These are phyloP conservation scores for Actinopyga echinites DNA, from an alignment of 53 echinoderm and acorn worm genomes.

Conservation along the genomic window DNA sequence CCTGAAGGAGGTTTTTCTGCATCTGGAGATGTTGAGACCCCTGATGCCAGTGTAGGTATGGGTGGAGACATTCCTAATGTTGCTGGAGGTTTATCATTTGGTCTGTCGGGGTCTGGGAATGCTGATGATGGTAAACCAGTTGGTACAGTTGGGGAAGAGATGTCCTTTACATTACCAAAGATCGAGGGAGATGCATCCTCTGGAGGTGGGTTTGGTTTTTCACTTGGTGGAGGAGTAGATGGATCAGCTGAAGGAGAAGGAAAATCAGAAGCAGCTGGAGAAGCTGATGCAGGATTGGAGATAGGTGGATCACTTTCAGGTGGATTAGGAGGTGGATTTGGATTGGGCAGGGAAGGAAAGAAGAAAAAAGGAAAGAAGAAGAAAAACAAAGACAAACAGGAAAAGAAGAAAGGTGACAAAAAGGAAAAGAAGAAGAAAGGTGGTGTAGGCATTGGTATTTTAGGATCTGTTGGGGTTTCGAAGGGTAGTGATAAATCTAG, in stretches of 20 bases:
- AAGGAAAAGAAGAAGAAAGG: neutral
- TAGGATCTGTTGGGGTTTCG: neutral
- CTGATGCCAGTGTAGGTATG: neutral
- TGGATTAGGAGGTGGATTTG: constrained; percentile 38
- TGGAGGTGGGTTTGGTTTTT: neutral
- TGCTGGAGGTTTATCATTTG: constrained; percentile 8
- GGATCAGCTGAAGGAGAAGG: constrained; percentile 12
- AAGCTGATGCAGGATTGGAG: constrained; percentile 21
- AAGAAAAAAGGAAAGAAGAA: constrained; percentile 44
- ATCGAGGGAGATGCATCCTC: constrained; percentile 4
- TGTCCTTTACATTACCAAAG: neutral
- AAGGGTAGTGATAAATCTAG: constrained; percentile 2
- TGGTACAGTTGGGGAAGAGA: neutral
- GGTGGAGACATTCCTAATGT: neutral
- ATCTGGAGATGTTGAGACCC: neutral
- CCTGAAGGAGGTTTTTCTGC: constrained; percentile 17
- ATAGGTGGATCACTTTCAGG: constrained; percentile 32
- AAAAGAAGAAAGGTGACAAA: neutral
- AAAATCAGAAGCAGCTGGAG: neutral
- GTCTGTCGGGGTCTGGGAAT: neutral
- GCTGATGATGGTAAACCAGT: neutral
- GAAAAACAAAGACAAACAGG: constrained; percentile 9
- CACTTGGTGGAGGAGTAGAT: constrained; percentile 11
- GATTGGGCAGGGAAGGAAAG: constrained; percentile 37
- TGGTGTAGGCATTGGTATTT: neutral